Evolutionary conservation across 30 jellyfish, hydroid and myxozoan genomes (phyloP).

Genomic region (Haliclystus octoradiatus): DNA sequence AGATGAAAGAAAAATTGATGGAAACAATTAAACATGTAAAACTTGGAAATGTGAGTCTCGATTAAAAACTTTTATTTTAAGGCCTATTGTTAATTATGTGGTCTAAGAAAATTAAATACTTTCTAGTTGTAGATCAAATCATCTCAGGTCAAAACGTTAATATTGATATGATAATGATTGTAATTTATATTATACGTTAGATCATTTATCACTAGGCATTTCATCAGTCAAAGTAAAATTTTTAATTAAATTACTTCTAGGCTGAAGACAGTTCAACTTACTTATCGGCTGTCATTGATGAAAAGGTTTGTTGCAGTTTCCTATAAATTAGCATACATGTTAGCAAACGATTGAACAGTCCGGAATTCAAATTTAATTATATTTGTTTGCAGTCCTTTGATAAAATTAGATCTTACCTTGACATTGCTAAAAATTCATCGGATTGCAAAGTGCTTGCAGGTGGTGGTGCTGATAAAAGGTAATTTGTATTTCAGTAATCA

Average conservation of each 20-base stretch:
- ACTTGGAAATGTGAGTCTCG: conserved; percentile 59
- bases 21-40: conserved; percentile 50
- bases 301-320: conserved; percentile 33
- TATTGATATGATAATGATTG: too few relatives aligned
- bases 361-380: too few relatives aligned
- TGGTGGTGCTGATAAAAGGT: conserved; percentile 87
- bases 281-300: conserved; percentile 90
- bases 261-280: conserved; percentile 74
- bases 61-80: too few relatives aligned
- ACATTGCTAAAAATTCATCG: conserved; percentile 39
- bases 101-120: too few relatives aligned
- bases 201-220: too few relatives aligned
- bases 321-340: too few relatives aligned
- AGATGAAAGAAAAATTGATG: conserved; percentile 69
- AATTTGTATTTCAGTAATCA: not conserved
- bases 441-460: conserved; percentile 48
- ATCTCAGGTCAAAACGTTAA: too few relatives aligned
- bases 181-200: too few relatives aligned
- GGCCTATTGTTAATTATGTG: too few relatives aligned
- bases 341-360: too few relatives aligned
- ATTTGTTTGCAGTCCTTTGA: conserved; percentile 54
- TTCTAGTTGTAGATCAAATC: too few relatives aligned
- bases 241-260: conserved; percentile 34
- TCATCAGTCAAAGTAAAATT: too few relatives aligned
- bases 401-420: conserved; percentile 63